These are phyloP conservation scores for Oplegnathus fasciatus DNA, from an alignment of 2,113 vertebrate genomes.

Conservation along the genomic window DNA sequence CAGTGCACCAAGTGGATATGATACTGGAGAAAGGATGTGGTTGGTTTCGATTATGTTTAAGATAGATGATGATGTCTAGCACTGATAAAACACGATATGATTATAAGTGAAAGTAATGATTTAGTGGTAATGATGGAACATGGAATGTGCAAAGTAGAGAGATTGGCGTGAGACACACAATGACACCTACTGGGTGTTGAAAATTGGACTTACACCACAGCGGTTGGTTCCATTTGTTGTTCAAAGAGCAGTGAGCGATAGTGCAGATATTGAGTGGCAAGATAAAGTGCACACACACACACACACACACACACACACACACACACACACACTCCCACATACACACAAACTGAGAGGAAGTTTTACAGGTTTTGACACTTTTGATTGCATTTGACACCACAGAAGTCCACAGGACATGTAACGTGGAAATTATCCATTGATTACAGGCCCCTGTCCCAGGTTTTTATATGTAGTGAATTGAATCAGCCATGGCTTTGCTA, in stretches of 20 bases:
- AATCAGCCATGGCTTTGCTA: constrained; percentile 69
- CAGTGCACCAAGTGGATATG: background rate
- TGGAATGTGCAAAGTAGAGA: constrained; percentile 42
- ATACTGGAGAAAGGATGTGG: background rate
- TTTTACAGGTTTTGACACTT: constrained; percentile 78
- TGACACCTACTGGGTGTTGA: constrained; percentile 71
- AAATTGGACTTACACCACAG: constrained; percentile 79
- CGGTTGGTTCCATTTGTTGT: constrained; percentile 71
- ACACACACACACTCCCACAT: background rate
- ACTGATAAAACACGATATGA: background rate
- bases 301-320: background rate
- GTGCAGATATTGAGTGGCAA: constrained; percentile 65
- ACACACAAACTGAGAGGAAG: constrained; percentile 54
- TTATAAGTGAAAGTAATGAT: constrained; percentile 44
- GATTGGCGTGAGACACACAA: constrained; percentile 64
- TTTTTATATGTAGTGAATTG: constrained; percentile 73
- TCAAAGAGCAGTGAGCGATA: constrained; percentile 57
- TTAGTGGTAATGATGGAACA: constrained; percentile 64
- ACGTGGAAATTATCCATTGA: constrained; percentile 80
- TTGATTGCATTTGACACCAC: constrained; percentile 76
- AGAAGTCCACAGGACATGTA: constrained; percentile 73
- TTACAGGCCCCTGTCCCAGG: constrained; percentile 59
- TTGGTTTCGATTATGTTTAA: constrained; percentile 5
- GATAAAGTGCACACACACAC: constrained; percentile 39
- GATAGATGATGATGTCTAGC: background rate